Percentiles rank a stretch among this genome's conserved stretches.
Conservation (phyloP, 1,140 invertebrate species). For the Ceratina calcarata region DNA sequence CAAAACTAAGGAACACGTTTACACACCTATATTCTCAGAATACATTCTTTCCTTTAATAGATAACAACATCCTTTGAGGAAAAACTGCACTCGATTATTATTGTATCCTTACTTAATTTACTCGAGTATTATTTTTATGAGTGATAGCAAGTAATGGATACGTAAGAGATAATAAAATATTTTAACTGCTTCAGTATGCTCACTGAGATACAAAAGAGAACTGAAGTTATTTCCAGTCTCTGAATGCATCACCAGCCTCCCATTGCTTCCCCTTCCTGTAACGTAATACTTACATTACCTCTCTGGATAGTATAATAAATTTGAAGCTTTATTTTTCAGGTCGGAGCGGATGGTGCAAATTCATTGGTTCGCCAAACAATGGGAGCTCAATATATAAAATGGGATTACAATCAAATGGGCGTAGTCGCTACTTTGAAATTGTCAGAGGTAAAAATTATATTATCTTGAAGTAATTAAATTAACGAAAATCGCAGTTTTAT, state of each 20-base stretch:
- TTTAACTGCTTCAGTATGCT: constrained; percentile 33
- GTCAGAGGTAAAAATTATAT: constrained; percentile 82
- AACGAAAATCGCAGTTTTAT: constrained; percentile 17
- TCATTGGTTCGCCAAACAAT: constrained; percentile 92
- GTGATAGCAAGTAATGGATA: neutral
- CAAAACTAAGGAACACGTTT: neutral
- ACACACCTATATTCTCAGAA: neutral
- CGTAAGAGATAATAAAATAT: neutral
- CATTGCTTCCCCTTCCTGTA: constrained; percentile 45
- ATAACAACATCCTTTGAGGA: constrained; percentile 40
- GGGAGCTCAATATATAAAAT: constrained; percentile 87
- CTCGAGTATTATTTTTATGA: neutral
- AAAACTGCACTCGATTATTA: neutral
- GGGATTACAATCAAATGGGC: constrained; percentile 94
- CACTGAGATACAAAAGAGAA: constrained; percentile 62
- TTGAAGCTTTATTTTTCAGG: constrained; percentile 78
- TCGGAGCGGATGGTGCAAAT: constrained; percentile 96
- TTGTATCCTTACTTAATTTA: neutral
- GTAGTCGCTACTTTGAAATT: constrained; percentile 94
- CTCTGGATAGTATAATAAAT: neutral
- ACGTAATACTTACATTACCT: constrained; percentile 18
- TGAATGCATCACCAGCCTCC: neutral
- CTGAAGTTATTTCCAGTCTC: constrained; percentile 75
- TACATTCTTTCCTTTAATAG: constrained; percentile 9
- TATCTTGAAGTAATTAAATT: constrained; percentile 3